Percentiles rank a stretch among this genome's conserved stretches.
Conservation (phyloP, 92 coral and sea anemone species). For the Epizoanthus rinbou region DNA sequence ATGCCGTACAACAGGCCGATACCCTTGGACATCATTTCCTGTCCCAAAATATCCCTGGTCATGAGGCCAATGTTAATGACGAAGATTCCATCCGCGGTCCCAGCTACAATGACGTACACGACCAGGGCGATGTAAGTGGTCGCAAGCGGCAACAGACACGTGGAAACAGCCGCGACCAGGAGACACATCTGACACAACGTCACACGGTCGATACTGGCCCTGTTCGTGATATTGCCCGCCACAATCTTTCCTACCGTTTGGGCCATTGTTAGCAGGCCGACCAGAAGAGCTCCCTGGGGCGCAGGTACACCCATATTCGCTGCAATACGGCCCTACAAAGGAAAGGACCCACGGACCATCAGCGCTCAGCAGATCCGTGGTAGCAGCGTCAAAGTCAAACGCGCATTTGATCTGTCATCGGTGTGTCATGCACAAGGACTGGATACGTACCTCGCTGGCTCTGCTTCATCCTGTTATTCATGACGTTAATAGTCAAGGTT, state of each 20-base stretch:
- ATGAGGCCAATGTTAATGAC: conserved; percentile 77
- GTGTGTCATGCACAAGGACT: conserved; percentile 29
- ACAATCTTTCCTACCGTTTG: conserved; percentile 85
- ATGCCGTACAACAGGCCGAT: conserved; percentile 81
- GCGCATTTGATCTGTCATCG: conserved; percentile 25
- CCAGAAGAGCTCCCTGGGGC: conserved; percentile 79
- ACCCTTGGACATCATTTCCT: conserved; percentile 80
- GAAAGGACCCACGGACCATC: not conserved
- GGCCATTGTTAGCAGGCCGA: conserved; percentile 77
- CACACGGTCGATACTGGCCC: conserved; percentile 68
- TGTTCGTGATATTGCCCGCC: conserved; percentile 78
- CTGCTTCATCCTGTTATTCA: conserved; percentile 37
- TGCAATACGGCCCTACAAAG: conserved; percentile 79
- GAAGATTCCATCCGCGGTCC: conserved; percentile 85
- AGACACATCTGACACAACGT: conserved; percentile 66
- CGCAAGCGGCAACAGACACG: conserved; percentile 88
- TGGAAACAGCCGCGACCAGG: conserved; percentile 76
- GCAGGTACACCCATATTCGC: conserved; percentile 68
- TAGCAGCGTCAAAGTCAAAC: conserved; percentile 34
- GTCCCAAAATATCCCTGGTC: conserved; percentile 88
- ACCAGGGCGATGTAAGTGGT: conserved; percentile 73
- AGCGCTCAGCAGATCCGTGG: not conserved
- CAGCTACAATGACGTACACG: conserved; percentile 80
- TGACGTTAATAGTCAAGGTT: conserved; percentile 43
- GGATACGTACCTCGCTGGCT: conserved; percentile 31